These are phyloP conservation scores for Phyllotis vaccarum DNA, from an alignment of 2,797 vertebrate genomes.

Conservation along the genomic window DNA sequence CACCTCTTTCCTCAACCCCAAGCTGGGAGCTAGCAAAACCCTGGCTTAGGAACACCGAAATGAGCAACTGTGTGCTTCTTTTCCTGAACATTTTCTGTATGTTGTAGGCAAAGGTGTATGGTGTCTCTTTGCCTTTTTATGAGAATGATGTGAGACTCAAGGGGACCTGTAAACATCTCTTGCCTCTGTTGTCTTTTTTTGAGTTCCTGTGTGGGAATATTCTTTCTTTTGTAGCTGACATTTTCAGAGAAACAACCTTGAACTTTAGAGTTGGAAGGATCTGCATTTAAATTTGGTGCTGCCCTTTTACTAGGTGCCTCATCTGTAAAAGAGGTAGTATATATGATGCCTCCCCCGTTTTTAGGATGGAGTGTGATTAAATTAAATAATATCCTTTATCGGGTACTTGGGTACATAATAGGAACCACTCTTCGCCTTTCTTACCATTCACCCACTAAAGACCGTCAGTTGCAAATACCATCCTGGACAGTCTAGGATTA, in stretches of 20 bases:
- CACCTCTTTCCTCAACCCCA: background rate
- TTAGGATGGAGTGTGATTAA: conserved; percentile 4
- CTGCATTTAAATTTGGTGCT: conserved; percentile 38
- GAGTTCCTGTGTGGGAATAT: background rate
- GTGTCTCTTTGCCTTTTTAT: background rate
- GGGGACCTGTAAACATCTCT: background rate
- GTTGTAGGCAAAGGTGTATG: background rate
- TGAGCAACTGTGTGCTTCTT: background rate
- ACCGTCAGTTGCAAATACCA: background rate
- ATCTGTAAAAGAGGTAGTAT: background rate
- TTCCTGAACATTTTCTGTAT: background rate
- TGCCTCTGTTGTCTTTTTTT: background rate
- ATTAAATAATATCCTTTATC: conserved; percentile 20
- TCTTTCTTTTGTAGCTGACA: background rate
- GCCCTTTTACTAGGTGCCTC: background rate
- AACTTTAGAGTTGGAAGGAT: conserved; percentile 32
- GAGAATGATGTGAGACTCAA: background rate
- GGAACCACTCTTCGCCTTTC: background rate
- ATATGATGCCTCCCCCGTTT: background rate
- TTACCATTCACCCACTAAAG: background rate
- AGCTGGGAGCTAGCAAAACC: background rate
- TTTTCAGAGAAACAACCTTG: background rate
- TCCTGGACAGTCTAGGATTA: background rate
- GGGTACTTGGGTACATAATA: background rate
- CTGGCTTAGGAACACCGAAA: background rate